Base-by-base conservation (phyloP, 2,113 vertebrate genomes). In the Mixornis gularis region DNA sequence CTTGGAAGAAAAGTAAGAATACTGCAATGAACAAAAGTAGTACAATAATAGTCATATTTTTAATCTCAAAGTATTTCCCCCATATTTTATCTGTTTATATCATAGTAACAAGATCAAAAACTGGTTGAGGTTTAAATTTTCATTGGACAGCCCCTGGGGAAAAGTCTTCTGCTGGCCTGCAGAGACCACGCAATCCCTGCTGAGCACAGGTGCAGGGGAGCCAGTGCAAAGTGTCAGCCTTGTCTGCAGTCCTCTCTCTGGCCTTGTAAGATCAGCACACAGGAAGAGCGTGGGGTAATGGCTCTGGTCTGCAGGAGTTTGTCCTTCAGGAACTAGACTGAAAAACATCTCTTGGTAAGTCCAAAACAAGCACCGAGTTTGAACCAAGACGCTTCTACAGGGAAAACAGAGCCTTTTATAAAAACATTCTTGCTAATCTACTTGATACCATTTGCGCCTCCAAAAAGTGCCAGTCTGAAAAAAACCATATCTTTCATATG, bases 371-470 rank as follows among this genome's bases (percentile, higher is more conserved):
- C 85, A 80, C 38, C 1, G 3, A 18, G 34, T 53, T 90, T 93
- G 84, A 85, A 96, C 38, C 55, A 77, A 94, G 72, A 71, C 46
- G 63, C 46, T 59, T 83, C 68, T 52, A 44, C 41, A 79, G 46
- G 58, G 64, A 86, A 88, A 88, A 83, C 3, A 3, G n/a, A 85
- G 29, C 55, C 32, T 60, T 92, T 90, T 55, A 58, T 53, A 43
- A 83, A 92, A 95, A 88, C 83, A 78, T 79, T 43, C 68, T 83
- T 70, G 26, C 68, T 94, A 77, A 88, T 87, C 79, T 88, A 13
- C 22, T 79, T 79, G 72, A 93, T 90, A 92, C n/a, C 46, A 24
- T 73, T 88, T 77, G 72, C 73, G 43, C 16, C 48, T 86, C 46
- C 32, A 73, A 38, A 69, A 76, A 44, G 15, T 41, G 19, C 76